Percentiles rank a stretch among this genome's conserved stretches.
phyloP scores from a whole-genome alignment of 2,888 invertebrate genomes.

The Conomelus anceps region DNA sequence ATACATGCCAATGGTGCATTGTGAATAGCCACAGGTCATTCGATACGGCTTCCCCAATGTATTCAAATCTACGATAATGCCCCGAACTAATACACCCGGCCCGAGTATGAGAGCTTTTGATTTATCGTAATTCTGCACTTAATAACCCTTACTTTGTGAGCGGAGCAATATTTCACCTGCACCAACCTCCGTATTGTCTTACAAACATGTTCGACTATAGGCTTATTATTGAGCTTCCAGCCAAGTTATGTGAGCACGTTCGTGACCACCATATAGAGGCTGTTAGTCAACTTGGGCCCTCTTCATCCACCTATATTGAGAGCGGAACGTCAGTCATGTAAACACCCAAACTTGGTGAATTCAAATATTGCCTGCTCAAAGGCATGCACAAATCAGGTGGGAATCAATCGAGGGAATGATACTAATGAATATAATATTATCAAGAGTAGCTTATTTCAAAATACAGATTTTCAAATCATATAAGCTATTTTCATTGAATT shows the following conservation, averaged over 20 bases:
- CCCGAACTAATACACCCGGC: neutral
- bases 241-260: neutral
- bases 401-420: no score
- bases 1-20: no score
- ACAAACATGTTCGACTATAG: neutral
- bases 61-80: neutral
- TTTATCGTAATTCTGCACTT: neutral
- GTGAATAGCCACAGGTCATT: neutral
- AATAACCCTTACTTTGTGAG: neutral
- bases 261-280: neutral
- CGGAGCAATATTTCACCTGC: neutral
- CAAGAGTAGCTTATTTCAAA: no score
- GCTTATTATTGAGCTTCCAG: neutral
- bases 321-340: neutral
- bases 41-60: neutral
- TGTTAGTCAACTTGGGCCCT: neutral
- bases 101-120: neutral
- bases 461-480: no score
- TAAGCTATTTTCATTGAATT: no score
- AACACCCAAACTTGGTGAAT: neutral
- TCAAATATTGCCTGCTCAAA: neutral
- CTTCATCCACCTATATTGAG: neutral
- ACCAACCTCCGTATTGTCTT: neutral
- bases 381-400: neutral
- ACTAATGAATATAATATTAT: neutral